Base-by-base conservation (phyloP, 2,888 invertebrate genomes). In the Hoplodrina ambigua region DNA sequence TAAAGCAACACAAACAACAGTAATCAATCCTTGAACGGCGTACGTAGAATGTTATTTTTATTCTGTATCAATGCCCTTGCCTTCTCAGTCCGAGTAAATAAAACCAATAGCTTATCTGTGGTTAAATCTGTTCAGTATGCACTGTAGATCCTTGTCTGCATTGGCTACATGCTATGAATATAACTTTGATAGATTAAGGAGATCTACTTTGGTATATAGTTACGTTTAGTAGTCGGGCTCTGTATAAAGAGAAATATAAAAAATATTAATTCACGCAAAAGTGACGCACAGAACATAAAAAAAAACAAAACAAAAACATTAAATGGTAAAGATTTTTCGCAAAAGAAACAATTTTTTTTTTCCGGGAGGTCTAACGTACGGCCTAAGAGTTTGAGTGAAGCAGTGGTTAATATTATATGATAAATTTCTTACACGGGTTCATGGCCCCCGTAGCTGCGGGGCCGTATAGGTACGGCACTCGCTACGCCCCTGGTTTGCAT, bases 21-120 rank as follows among this genome's bases (percentile, higher is more conserved):
- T 67, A 60, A 67, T 73, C 54, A 67, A 55, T 74, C 74, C 61
- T 74, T 74, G 61, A 61, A 46, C 53, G 55, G 13, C n/a, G 20
- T 54, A 57, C n/a, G 53, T 25, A 41, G n/a, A 25, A 33, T 10
- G 56, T 69, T 73, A 77, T 77, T 76, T 73, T 76, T 69, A 73
- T 59, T 69, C 77, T 61, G 52, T 77, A 60, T 49, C 53, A 55
- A 66, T 63, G 79, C 49, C 80, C 52, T 73, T 67, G 75, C 55
- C 58, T 17, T 57, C 71, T 77, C 59, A 62, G 62, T 55, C 68
- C 6, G 37, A 78, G 80, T 41, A 59, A 60, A 80, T 57, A 76
- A 62, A 63, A 63, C 46, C 61, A 49, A 69, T 80, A 63, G 69
- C 68, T 79, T 79, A 79, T 73, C 79, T 79, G 55, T 79, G 76